A percentile compares a stretch with the other conserved stretches of the same genome.
Conservation (phyloP, 2,113 vertebrate genomes). For the Paracanthobrama guichenoti region DNA sequence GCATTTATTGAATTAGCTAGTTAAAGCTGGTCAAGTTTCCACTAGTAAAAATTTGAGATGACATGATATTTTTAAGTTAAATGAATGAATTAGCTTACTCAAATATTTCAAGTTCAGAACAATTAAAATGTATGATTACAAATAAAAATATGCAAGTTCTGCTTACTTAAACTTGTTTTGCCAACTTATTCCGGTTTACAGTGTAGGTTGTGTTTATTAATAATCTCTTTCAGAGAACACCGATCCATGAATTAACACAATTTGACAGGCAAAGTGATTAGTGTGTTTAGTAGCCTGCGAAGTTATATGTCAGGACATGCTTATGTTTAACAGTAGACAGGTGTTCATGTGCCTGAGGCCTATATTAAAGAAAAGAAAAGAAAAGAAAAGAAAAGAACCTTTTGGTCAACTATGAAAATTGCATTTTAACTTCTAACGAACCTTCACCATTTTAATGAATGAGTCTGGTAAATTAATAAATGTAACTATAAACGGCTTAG, state of each 20-base stretch:
- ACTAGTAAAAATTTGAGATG: too few relatives aligned
- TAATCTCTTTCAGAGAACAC: neutral
- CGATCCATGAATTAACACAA: neutral
- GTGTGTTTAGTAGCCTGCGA: neutral
- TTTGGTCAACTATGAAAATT: conserved; percentile 1
- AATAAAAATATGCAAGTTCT: too few relatives aligned
- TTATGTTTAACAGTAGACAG: neutral
- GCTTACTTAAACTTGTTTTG: too few relatives aligned
- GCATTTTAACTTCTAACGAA: neutral
- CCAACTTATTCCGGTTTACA: too few relatives aligned
- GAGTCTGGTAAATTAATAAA: neutral
- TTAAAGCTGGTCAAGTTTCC: too few relatives aligned
- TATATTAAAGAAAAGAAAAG: neutral
- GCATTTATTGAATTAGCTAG: too few relatives aligned
- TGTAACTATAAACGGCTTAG: neutral
- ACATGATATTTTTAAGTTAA: too few relatives aligned
- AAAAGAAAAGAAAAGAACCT: neutral
- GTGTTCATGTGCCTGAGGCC: neutral
- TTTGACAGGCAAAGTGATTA: neutral
- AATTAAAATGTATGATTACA: too few relatives aligned
- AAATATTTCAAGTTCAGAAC: too few relatives aligned
- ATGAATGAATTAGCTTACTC: too few relatives aligned
- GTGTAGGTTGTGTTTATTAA: neutral
- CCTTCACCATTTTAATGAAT: neutral
- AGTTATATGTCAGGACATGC: neutral